Base-by-base conservation (phyloP, 1,140 invertebrate species). In the Metaphire vulgaris region DNA sequence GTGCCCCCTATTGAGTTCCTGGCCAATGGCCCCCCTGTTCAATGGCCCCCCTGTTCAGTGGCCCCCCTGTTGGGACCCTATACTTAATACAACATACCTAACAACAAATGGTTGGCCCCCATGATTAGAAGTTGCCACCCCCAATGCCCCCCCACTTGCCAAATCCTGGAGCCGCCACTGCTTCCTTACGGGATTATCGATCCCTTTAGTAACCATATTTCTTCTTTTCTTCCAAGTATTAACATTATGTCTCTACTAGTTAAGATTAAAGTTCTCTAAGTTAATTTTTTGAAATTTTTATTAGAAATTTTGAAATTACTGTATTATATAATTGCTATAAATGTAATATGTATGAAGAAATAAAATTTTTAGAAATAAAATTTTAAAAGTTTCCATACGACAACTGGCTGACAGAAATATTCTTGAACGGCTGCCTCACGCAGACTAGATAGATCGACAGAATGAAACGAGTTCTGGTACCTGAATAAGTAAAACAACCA, bases 381-480 rank as follows among this genome's bases (percentile, higher is more conserved):
- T 26, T 26, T 15, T 26, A 56, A 14, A 73, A 28, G 21, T 0
- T 56, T n/a, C 26, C 78, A 83, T 82, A 89, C 88, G 64, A 99
- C 97, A 82, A 99, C 95, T 15, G 97, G 97, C 85, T 99, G 97
- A 79, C 95, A 91, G 87, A 99, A 99, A 87, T 99, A 98, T 88
- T 99, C 97, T 83, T 95, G 93, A 84, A 97, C 92, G 1, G 97
- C 97, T 80, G 93, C 93, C 79, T 92, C 92, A 81, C 95, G 90
- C 82, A 97, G 89, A 71, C 90, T 91, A 82, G 93, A 94, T 21
- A 99, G 88, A 88, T 99, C 95, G 33, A 99, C 96, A 31, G 96
- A 96, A 88, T 99, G 96, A 87, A 99, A 99, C 86, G 93, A 94
- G 56, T 95, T 93, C 87, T 99, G 96, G 85, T 95, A 92, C 89